Base-by-base conservation (phyloP, 2,888 invertebrate species). In the Tinea semifulvella region DNA sequence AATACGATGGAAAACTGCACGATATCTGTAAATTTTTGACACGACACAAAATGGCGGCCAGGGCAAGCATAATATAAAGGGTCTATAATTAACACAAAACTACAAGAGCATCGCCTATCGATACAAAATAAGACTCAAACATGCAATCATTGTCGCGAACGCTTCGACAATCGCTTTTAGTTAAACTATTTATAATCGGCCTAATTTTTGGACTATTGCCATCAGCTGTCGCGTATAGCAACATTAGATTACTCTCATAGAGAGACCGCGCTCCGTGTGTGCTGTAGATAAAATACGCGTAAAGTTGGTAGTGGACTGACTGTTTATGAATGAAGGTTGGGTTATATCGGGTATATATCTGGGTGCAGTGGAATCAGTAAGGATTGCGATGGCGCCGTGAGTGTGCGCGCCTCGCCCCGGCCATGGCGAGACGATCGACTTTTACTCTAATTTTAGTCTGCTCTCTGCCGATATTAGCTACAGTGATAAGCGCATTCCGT, bases 181-280 rank as follows among this genome's bases (percentile, higher is more conserved):
- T 66, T 61, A 62, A 59, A 68, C 77, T 79, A 79, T 79, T 80
- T 79, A 75, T 79, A 77, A 11, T 26, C 31, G 11, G 59, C 55
- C 57, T 55, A 62, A 61, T 22, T 65, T 63, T 77, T 79, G 79
- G 79, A 73, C 56, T 58, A 48, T 50, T 69, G 79, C 80, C 79
- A 79, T 65, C 61, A 82, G 84, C 40, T 58, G 87, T 49, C 70
- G 85, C 46, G 74, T 82, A 68, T 75, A 88, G 64, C 54, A 84
- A 87, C 63, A 22, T 40, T 20, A n/a, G 11, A 22, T 40, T 40
- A 3, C 13, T 19, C 39, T 35, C 35, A 27, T 27, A 3, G 2
- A 36, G 36, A 18, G 25, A 22, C 25, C 8, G n/a, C n/a, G n/a
- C n/a, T n/a, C 19, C 3, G 55, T 53, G 60, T 54, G 59, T 50